Base-by-base conservation (phyloP, 2,888 invertebrate genomes). In the Tolmerus cingulatus region DNA sequence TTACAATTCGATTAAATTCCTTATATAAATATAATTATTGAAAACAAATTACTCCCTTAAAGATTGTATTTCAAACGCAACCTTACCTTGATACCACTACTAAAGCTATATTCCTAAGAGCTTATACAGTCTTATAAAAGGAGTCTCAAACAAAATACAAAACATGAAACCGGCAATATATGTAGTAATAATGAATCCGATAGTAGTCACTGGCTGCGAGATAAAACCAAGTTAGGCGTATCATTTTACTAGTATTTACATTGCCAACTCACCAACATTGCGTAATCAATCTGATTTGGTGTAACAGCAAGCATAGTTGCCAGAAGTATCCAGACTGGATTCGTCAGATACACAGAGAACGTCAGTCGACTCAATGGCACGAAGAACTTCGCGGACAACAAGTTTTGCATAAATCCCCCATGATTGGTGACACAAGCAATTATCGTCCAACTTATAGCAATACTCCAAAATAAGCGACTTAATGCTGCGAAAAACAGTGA, bases 311-410 rank as follows among this genome's bases (percentile, higher is more conserved):
- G 77, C 88, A 89, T 88, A 27, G 88, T 92, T 12, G 93, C 89
- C 34, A 93, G 91, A 88, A 90, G 91, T 87, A 93, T 92, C 16
- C 93, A 87, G 19, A 93, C 89, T 23, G 94, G 94, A 90, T 96
- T 96, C 37, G 95, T 94, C 84, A 96, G 93, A 91, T 96, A 96
- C 1, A 96, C 95, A 89, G 95, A 95, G 90, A 95, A 96, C 0
- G 96, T 96, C 87, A 96, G 91, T 89, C 96, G 93, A 88, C 95
- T 95, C 19, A 96, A 92, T 0, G 96, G 95, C 46, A 94, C 94
- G 89, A 95, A 94, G 77, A 94, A 92, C 90, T 90, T 89, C 23
- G 89, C 89, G 57, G 90, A 89, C 1, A 91, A 88, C 43, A 91
- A 74, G 7, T 87, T 89, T 87, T 90, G 90, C 1, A 91, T 66